phyloP scores from a whole-genome alignment of 1,140 invertebrate genomes.

The Homalodisca vitripennis region DNA sequence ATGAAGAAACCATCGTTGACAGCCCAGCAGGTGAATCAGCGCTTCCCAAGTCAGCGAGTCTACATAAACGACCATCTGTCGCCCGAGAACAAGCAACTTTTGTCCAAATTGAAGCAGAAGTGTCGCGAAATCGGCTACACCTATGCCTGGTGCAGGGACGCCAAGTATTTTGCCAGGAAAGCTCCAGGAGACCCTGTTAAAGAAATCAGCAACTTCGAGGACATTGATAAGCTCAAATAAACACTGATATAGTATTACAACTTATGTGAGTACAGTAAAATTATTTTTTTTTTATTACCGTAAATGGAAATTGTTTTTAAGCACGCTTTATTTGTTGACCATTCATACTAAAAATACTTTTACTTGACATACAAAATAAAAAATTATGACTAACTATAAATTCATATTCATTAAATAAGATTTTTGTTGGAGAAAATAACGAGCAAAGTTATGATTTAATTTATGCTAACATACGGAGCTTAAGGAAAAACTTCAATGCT shows the following conservation, averaged over 20 bases:
- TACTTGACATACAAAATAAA: neutral
- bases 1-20: neutral
- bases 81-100: neutral
- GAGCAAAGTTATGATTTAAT: neutral
- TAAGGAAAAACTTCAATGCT: neutral
- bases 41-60: neutral
- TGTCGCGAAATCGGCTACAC: neutral
- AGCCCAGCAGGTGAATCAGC: neutral
- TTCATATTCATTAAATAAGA: neutral
- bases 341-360: no score
- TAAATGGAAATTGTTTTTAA: neutral
- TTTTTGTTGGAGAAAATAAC: neutral
- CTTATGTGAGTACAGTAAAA: no score
- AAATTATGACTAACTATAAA: neutral
- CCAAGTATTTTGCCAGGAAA: neutral
- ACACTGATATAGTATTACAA: neutral
- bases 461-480: neutral
- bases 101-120: constrained; percentile 1
- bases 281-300: neutral
- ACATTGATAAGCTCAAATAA: constrained; percentile 3
- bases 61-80: constrained; percentile 8
- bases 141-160: neutral
- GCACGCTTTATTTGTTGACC: neutral
- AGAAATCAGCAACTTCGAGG: neutral
- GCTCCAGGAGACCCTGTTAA: neutral